Percentiles rank a stretch among this genome's conserved stretches.
phyloP scores from a whole-genome alignment of 2,888 invertebrate species.

The Conomelus anceps region DNA sequence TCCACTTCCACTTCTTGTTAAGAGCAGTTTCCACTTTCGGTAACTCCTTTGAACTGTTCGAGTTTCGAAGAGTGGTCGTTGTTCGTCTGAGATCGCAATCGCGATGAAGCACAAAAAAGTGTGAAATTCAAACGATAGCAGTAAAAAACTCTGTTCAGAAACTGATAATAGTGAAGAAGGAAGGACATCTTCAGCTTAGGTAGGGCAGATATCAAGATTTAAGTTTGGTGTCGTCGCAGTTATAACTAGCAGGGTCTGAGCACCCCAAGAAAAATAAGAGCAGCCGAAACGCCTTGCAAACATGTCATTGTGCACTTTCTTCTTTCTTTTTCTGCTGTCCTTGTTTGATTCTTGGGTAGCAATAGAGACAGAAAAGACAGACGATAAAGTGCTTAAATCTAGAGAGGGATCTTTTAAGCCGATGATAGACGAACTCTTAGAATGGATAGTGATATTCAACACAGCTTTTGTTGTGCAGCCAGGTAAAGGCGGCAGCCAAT shows the following conservation, averaged over 20 bases:
- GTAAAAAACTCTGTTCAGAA: background rate
- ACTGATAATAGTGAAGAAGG: background rate
- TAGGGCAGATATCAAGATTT: background rate
- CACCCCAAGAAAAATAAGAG: background rate
- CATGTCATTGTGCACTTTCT: background rate
- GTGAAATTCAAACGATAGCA: conserved; percentile 6
- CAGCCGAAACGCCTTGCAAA: background rate
- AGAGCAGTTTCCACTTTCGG: background rate
- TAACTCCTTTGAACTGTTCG: background rate
- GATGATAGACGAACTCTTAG: conserved; percentile 3
- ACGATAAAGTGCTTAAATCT: conserved; percentile 7
- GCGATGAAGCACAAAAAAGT: conserved; percentile 5
- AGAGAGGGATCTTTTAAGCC: conserved; percentile 4
- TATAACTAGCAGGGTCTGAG: background rate
- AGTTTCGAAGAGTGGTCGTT: background rate
- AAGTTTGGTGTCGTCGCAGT: background rate
- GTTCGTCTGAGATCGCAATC: background rate
- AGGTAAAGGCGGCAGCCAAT: background rate
- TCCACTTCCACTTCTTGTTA: background rate
- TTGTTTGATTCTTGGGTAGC: background rate
- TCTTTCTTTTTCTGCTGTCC: background rate
- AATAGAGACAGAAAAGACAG: background rate
- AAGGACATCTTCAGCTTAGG: background rate
- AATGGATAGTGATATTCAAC: background rate
- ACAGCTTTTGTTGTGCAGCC: background rate